phyloP scores from a whole-genome alignment of 2,797 vertebrate genomes.

The Podarcis siculus region DNA sequence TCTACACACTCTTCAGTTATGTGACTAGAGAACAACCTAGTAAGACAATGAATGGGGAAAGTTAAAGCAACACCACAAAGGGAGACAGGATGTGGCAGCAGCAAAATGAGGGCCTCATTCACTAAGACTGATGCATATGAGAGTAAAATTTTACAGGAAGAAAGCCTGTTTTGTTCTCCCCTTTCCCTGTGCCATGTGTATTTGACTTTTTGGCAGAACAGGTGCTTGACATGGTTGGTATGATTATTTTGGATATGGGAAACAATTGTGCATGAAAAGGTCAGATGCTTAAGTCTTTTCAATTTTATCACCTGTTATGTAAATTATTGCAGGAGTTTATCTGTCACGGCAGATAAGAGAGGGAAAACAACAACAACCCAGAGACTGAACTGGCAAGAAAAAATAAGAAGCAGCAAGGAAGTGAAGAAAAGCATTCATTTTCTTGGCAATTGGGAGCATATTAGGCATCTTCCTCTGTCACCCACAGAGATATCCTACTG shows the following conservation, averaged over 20 bases:
- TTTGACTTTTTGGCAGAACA: slow-evolving; percentile 26
- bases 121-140: slow-evolving; percentile 74
- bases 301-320: slow-evolving; percentile 23
- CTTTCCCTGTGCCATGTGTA: not conserved
- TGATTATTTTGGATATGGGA: slow-evolving; percentile 9
- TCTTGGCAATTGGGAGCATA: not conserved
- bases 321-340: not conserved
- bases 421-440: slow-evolving; percentile 15
- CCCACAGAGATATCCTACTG: not conserved
- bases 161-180: slow-evolving; percentile 34
- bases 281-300: slow-evolving; percentile 1
- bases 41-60: slow-evolving; percentile 83
- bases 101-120: slow-evolving; percentile 78
- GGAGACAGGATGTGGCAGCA: slow-evolving; percentile 53
- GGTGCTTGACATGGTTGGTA: slow-evolving; percentile 5
- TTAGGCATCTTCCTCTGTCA: accelerated
- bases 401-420: not conserved
- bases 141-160: slow-evolving; percentile 48
- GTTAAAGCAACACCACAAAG: slow-evolving; percentile 78
- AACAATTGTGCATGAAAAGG: slow-evolving; percentile 24
- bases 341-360: slow-evolving; percentile 1
- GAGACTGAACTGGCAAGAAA: slow-evolving; percentile 19
- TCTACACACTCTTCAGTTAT: slow-evolving; percentile 78
- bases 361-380: not conserved
- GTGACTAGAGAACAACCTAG: slow-evolving; percentile 80